Conservation (phyloP, 2,113 vertebrate genomes). For the Candoia aspera region DNA sequence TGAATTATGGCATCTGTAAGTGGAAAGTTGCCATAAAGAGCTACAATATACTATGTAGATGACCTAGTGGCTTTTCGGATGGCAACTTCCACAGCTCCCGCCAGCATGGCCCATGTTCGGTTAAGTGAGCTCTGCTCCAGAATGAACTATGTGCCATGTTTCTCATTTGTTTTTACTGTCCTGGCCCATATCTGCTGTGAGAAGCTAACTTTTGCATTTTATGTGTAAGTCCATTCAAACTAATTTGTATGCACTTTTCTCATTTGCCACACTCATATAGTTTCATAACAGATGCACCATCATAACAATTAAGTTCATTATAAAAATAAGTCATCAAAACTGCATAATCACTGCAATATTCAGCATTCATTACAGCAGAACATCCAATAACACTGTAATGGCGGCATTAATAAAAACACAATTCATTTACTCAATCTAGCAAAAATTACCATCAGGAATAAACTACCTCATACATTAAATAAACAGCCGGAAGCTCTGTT, state of each 20-base stretch:
- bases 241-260: neutral
- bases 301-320: conserved; percentile 5
- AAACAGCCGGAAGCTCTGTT: neutral
- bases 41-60: neutral
- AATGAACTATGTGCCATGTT: neutral
- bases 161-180: neutral
- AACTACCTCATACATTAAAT: neutral
- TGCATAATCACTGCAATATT: neutral
- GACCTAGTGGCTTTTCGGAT: neutral
- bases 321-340: neutral
- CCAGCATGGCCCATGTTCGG: neutral
- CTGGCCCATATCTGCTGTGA: neutral
- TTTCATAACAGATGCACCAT: neutral
- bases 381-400: neutral
- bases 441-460: neutral
- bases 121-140: neutral
- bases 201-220: neutral
- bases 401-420: neutral
- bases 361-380: neutral
- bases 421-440: neutral
- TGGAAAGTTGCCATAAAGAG: neutral
- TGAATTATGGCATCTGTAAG: neutral
- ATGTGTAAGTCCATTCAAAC: neutral
- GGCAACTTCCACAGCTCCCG: neutral
- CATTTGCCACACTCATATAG: neutral